phyloP scores from a whole-genome alignment of 2,797 vertebrate species.

The Mormyrus proboscirostris region DNA sequence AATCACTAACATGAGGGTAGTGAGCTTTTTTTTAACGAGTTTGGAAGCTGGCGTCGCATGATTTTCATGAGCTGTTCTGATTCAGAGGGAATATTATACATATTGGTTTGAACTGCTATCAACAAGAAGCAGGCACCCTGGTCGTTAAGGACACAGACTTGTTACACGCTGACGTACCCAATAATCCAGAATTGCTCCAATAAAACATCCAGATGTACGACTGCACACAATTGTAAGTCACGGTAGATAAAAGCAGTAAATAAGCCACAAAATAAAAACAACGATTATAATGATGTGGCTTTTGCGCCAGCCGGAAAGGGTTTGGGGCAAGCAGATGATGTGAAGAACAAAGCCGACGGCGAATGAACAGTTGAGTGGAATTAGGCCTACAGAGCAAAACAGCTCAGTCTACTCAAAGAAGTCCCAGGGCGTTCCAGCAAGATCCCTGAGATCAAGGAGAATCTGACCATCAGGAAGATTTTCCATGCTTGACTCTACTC shows the following conservation, averaged over 20 bases:
- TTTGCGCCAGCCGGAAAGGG: neutral
- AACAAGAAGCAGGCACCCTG: neutral
- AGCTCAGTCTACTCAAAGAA: neutral
- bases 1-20: neutral
- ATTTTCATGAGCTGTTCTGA: neutral
- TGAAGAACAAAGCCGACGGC: neutral
- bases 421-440: neutral
- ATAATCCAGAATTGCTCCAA: neutral
- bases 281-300: neutral
- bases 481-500: neutral
- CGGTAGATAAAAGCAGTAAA: slow-evolving; percentile 3
- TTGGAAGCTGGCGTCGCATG: neutral
- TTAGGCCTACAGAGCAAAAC: neutral
- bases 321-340: neutral
- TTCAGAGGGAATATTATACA: neutral
- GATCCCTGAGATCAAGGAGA: neutral
- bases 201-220: neutral
- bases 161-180: neutral
- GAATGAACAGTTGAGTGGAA: neutral
- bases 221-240: neutral
- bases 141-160: neutral
- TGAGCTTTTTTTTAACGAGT: neutral
- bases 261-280: slow-evolving; percentile 8
- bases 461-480: neutral
- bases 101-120: slow-evolving; percentile 1